These are phyloP conservation scores for Chironomus tepperi DNA, from an alignment of 1,140 invertebrate genomes.

Conservation along the genomic window DNA sequence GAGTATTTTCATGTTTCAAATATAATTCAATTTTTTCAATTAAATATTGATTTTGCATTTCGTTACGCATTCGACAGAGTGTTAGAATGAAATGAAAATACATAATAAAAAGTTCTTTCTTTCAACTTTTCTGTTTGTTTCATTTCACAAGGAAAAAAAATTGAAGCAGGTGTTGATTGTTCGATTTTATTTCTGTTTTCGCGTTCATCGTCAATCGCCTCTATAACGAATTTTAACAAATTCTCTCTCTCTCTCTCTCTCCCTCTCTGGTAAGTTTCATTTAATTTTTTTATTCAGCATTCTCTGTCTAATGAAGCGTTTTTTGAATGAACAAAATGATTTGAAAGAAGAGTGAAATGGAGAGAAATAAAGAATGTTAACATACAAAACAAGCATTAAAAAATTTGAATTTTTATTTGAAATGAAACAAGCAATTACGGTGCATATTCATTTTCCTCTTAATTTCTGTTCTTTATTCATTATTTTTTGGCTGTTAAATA, in stretches of 20 bases:
- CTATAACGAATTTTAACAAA: slow-evolving; percentile 9
- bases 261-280: not conserved
- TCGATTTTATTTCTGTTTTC: not conserved
- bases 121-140: not conserved
- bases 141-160: not conserved
- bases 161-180: slow-evolving; percentile 10
- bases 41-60: slow-evolving; percentile 15
- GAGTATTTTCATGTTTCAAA: not conserved
- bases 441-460: not conserved
- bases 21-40: slow-evolving; percentile 10
- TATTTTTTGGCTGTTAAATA: not conserved
- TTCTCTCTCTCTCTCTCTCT: not conserved
- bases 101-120: not conserved
- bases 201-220: slow-evolving; percentile 5
- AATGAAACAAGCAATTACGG: not conserved
- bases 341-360: no score
- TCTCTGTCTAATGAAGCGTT: no score
- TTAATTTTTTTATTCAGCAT: not conserved
- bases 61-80: not conserved
- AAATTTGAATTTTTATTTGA: slow-evolving; percentile 4
- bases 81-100: slow-evolving; percentile 6
- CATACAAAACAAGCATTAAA: not conserved
- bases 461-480: no score
- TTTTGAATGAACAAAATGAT: no score
- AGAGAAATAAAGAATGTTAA: not conserved